phyloP scores from a whole-genome alignment of 1,140 invertebrate species.

The Ceratina australensis region DNA sequence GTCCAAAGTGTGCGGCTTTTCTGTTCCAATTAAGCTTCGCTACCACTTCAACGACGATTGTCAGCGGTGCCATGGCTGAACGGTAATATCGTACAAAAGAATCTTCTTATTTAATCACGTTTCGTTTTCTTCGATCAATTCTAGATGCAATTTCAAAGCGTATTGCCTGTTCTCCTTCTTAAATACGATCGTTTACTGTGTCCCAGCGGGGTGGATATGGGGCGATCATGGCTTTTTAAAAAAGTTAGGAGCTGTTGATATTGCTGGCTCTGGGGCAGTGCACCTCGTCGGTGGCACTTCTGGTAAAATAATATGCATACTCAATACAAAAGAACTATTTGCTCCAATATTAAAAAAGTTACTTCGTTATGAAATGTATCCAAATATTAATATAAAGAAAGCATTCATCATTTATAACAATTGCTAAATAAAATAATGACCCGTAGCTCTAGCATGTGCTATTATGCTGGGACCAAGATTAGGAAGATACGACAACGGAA shows the following conservation, averaged over 20 bases:
- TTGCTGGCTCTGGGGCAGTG: conserved; percentile 94
- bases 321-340: too few relatives aligned
- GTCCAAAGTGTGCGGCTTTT: conserved; percentile 89
- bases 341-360: too few relatives aligned
- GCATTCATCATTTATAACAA: too few relatives aligned
- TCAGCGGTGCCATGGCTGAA: conserved; percentile 94
- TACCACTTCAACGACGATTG: conserved; percentile 95
- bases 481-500: conserved; percentile 91
- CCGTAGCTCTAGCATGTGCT: conserved; percentile 90
- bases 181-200: conserved; percentile 94
- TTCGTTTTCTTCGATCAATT: conserved; percentile 36
- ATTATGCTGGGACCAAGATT: conserved; percentile 93
- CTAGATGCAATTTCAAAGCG: conserved; percentile 92
- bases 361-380: neutral
- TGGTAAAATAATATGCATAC: conserved; percentile 67
- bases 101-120: neutral
- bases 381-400: conserved; percentile 21
- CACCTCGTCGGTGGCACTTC: conserved; percentile 89
- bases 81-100: conserved; percentile 79
- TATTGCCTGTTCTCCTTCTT: conserved; percentile 94
- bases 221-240: conserved; percentile 92
- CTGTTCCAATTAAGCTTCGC: conserved; percentile 94
- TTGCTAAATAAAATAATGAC: too few relatives aligned
- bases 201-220: conserved; percentile 97
- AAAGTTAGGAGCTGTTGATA: conserved; percentile 90